A percentile compares a stretch with the other conserved stretches of the same genome.
phyloP scores from a whole-genome alignment of 2,888 invertebrate species.

The Drosophila quasianomalipes region DNA sequence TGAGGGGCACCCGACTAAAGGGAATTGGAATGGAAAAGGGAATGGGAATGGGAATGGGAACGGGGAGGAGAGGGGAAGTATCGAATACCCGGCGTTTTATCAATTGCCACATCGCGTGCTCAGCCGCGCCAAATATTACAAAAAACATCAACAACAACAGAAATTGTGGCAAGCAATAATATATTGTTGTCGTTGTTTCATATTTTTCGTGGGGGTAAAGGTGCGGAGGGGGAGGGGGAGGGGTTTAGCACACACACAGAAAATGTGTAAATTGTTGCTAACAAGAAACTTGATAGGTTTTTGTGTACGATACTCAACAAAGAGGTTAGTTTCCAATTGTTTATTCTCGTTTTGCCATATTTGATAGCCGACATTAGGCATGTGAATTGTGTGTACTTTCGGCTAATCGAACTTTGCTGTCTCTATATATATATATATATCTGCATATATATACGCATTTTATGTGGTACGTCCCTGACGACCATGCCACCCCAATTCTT shows the following conservation, averaged over 20 bases:
- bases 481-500: conserved; percentile 35
- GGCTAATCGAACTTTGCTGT: conserved; percentile 68
- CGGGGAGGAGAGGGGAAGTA: conserved; percentile 43
- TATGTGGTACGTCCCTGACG: conserved; percentile 38
- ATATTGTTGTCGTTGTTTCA: conserved; percentile 48
- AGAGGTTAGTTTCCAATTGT: conserved; percentile 45
- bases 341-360: conserved; percentile 39
- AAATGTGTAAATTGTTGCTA: conserved; percentile 74
- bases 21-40: conserved; percentile 1
- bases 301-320: conserved; percentile 34
- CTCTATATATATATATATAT: not conserved
- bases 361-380: conserved; percentile 30
- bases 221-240: not conserved
- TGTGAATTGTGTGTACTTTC: conserved; percentile 39
- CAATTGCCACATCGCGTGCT: conserved; percentile 79
- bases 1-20: conserved; percentile 29
- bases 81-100: conserved; percentile 79
- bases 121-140: conserved; percentile 52
- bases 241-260: not conserved
- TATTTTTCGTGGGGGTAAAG: conserved; percentile 30
- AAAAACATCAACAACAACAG: conserved; percentile 44
- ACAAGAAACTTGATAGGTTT: conserved; percentile 75
- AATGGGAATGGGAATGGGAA: not conserved
- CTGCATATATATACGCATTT: conserved; percentile 36
- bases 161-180: conserved; percentile 63